Percentiles rank a stretch among this genome's conserved stretches.
phyloP scores from a whole-genome alignment of 2,113 vertebrate genomes.

The Microtus oregoni region DNA sequence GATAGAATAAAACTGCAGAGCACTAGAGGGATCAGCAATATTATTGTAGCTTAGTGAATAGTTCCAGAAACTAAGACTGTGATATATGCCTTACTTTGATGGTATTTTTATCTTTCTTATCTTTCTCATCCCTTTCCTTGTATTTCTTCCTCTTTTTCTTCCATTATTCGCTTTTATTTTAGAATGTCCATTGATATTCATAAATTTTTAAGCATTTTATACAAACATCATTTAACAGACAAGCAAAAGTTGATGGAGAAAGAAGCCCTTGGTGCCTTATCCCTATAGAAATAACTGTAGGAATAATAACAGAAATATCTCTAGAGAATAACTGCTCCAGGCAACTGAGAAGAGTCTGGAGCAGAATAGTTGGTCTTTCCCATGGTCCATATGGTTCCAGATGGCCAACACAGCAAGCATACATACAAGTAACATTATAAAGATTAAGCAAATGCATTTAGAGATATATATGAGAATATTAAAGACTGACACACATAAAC shows the following conservation, averaged over 20 bases:
- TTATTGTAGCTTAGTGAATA: no score
- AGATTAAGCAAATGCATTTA: neutral
- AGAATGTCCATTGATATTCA: neutral
- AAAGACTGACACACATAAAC: neutral
- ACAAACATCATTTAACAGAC: neutral
- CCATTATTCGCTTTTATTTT: neutral
- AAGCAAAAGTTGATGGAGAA: neutral
- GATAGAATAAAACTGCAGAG: neutral
- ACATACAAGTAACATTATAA: neutral
- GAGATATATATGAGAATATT: neutral
- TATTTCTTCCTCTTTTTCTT: neutral
- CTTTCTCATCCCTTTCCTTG: neutral
- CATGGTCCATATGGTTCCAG: neutral
- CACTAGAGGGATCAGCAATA: fast-evolving
- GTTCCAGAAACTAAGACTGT: neutral
- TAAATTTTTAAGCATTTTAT: neutral
- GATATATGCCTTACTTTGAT: neutral
- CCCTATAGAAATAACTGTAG: neutral
- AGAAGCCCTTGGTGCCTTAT: neutral
- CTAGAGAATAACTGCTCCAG: no score
- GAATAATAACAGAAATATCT: no score
- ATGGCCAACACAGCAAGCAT: neutral
- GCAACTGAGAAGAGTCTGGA: neutral
- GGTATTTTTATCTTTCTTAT: no score
- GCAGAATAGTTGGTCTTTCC: neutral